Base-by-base conservation (phyloP, 2,888 invertebrate species). In the Catocala fraxini region DNA sequence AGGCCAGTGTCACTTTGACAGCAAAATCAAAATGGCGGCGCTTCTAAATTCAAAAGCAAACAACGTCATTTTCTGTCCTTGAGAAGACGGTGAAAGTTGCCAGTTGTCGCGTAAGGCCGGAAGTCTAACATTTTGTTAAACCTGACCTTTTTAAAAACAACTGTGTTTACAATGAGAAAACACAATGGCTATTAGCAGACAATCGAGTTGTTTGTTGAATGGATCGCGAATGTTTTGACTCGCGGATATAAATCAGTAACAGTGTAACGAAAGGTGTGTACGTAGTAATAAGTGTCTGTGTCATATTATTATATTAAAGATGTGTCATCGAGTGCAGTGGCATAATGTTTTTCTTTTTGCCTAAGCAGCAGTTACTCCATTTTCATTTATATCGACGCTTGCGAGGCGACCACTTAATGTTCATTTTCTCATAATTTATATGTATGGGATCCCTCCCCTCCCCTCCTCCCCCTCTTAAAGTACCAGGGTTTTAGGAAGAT, bases 31-130 rank as follows among this genome's bases (percentile, higher is more conserved):
- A 56, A 52, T 56, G 49, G 56, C 51, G 55, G 39, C 10, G 11
- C 5, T 25, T 53, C 63, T 49, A 74, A 71, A 64, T 43, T 68
- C 51, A 62, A 65, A 35, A 56, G 67, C 55, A 63, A 67, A 75
- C 71, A 77, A 76, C 70, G 57, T 45, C 15, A 57, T 65, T 55
- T 58, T 63, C 62, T 77, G 68, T 73, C 75, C 74, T 75, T 75
- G 67, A 65, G 63, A 63, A 53, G 12, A 59, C 34, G 55, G 75
- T 63, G 77, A 75, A 77, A 75, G 77, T 71, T 39, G 45, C 35
- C 54, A 55, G 9, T 46, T 51, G n/a, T 15, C 52, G 33, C 25
- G n/a, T 45, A 25, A 35, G 39, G 45, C 46, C 56, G 61, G 49
- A 55, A 60, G 51, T 41, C 33, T 51, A 51, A 45, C 55, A 54